Percentiles rank a stretch among this genome's conserved stretches.
phyloP scores from a whole-genome alignment of 1,140 invertebrate species.

The Drosophila paulistorum region DNA sequence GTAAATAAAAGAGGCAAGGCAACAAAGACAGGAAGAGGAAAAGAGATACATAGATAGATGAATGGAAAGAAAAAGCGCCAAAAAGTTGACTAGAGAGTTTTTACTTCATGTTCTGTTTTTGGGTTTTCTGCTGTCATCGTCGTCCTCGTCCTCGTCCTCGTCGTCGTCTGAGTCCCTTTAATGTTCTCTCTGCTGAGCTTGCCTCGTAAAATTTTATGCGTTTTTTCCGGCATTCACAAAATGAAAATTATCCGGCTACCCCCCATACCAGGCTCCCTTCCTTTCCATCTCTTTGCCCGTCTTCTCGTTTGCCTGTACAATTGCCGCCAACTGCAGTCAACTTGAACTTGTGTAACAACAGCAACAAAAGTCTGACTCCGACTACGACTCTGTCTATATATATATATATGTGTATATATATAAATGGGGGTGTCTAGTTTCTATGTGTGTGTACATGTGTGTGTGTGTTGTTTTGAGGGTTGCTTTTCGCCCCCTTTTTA shows the following conservation, averaged over 20 bases:
- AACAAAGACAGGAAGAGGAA: constrained; percentile 6
- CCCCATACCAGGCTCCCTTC: constrained; percentile 15
- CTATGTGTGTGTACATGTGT: constrained; percentile 22
- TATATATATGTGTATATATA: constrained; percentile 4
- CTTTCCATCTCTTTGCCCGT: neutral
- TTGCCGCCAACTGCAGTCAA: constrained; percentile 73
- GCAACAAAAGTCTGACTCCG: constrained; percentile 26
- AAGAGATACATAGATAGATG: constrained; percentile 18
- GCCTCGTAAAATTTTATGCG: constrained; percentile 80
- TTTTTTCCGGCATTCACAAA: constrained; percentile 75
- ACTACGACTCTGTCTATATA: neutral
- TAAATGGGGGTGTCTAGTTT: constrained; percentile 17
- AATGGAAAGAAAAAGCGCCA: constrained; percentile 40
- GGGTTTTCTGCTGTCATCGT: constrained; percentile 37
- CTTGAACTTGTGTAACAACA: constrained; percentile 72
- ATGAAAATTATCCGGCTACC: constrained; percentile 71
- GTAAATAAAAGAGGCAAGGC: constrained; percentile 21
- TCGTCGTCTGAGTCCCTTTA: constrained; percentile 54
- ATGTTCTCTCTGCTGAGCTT: constrained; percentile 57
- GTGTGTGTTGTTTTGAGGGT: constrained; percentile 52
- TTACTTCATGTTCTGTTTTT: constrained; percentile 21
- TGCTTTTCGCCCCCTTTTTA: constrained; percentile 43
- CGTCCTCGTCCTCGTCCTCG: constrained; percentile 24
- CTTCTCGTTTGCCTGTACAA: constrained; percentile 24
- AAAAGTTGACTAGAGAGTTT: constrained; percentile 66